These are phyloP conservation scores for Catalaphyllia jardinei DNA, from an alignment of 64 coral and sea anemone genomes.

Conservation along the genomic window DNA sequence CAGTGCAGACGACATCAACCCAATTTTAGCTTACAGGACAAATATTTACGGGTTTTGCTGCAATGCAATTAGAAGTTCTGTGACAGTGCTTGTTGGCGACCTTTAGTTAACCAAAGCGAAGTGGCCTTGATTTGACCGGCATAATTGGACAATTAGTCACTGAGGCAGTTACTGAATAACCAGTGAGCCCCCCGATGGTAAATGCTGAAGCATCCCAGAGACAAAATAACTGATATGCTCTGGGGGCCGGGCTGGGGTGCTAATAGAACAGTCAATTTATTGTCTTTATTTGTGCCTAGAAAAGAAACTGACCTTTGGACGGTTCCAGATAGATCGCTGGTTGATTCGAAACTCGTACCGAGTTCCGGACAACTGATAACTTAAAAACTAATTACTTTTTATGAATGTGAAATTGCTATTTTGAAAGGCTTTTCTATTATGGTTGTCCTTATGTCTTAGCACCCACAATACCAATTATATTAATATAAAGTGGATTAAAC, in stretches of 20 bases:
- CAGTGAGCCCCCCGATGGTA: neutral
- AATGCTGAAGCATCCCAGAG: neutral
- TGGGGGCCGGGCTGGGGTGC: neutral
- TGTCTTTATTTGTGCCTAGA: neutral
- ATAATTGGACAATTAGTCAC: neutral
- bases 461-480: no score
- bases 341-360: neutral
- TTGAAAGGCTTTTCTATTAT: neutral
- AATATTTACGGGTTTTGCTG: neutral
- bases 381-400: neutral
- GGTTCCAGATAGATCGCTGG: neutral
- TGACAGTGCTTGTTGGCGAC: neutral
- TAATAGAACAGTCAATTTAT: neutral
- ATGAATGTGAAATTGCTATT: neutral
- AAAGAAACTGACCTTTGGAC: neutral
- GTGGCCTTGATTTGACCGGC: conserved; percentile 7
- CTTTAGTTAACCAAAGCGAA: conserved; percentile 1
- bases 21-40: neutral
- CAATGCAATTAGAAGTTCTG: neutral
- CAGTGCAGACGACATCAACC: neutral
- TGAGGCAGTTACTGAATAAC: conserved; percentile 7
- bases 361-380: neutral
- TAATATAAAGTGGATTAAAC: no score
- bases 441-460: neutral
- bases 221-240: neutral